These are phyloP conservation scores for Antechinus flavipes DNA, from an alignment of 2,113 vertebrate genomes.

Conservation along the genomic window DNA sequence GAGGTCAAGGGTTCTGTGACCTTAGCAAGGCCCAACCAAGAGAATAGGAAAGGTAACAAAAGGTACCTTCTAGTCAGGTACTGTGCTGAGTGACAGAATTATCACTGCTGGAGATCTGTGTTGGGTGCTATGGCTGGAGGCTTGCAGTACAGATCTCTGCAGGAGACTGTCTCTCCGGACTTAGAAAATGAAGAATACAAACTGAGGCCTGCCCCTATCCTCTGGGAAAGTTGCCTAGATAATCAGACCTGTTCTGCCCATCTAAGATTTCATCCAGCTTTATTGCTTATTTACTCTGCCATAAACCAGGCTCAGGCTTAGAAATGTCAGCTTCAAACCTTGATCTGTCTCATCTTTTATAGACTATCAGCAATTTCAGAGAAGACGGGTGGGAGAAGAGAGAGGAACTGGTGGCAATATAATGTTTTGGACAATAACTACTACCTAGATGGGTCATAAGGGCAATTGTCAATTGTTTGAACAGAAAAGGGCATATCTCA, in stretches of 20 bases:
- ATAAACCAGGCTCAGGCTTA: neutral
- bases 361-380: neutral
- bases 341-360: neutral
- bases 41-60: neutral
- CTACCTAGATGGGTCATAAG: neutral
- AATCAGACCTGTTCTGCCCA: neutral
- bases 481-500: neutral
- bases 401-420: neutral
- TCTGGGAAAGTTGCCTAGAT: neutral
- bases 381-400: neutral
- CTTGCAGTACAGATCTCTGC: neutral
- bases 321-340: neutral
- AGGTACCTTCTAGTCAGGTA: neutral
- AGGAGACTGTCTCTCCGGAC: neutral
- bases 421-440: neutral
- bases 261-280: neutral
- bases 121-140: neutral
- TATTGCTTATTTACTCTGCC: neutral
- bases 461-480: neutral
- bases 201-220: neutral
- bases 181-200: neutral
- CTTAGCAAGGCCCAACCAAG: neutral
- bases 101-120: neutral
- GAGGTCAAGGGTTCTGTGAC: neutral
- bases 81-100: neutral